Evolutionary conservation across 2,888 invertebrate species (phyloP), one percentile per base, ranked within the genome.

Genomic region (Argyresthia albistria): DNA sequence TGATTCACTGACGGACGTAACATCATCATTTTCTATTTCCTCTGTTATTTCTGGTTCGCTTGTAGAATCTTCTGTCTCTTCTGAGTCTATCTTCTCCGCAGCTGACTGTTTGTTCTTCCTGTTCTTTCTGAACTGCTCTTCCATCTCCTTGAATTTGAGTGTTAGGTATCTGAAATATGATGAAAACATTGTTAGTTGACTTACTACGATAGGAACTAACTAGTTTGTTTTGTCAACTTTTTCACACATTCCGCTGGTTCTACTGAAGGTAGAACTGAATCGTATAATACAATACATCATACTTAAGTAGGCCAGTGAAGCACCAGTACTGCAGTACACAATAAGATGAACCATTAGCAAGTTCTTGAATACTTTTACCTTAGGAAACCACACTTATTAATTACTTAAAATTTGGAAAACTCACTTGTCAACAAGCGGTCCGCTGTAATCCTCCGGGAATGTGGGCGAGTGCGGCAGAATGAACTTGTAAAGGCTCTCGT

Each of bases 371-470:
- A 25, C 6, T 2, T 4, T 2, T 25, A 25, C 25, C 25, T 6
- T 25, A 25, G 3, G 25, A 25, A 2, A 25, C 25, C 25, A 25
- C 25, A 25, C 25, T 25, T 25, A 6, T 25, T 25, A 25, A 25
- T 6, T 25, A 25, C 25, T 25, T 25, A 2, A 25, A 25, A 25
- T 2, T 25, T 25, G 2, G 6, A 25, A 25, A 46, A 80, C 88
- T 84, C 82, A 93, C 93, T 92, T 93, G 69, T 96, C 96, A 8
- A 96, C 96, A 63, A 95, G 87, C 8, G 96, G 96, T 8, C 96
- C 96, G 60, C 93, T 93, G 67, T 94, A 96, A 69, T 96, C 96
- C 74, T 96, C 96, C 0, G 96, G 96, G 68, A 96, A 96, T 72
- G 94, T 95, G 0, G 96, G 96, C 63, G 93, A 92, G 60, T 95